phyloP scores from a whole-genome alignment of 2,888 invertebrate species.

The Heliothis peltigera region DNA sequence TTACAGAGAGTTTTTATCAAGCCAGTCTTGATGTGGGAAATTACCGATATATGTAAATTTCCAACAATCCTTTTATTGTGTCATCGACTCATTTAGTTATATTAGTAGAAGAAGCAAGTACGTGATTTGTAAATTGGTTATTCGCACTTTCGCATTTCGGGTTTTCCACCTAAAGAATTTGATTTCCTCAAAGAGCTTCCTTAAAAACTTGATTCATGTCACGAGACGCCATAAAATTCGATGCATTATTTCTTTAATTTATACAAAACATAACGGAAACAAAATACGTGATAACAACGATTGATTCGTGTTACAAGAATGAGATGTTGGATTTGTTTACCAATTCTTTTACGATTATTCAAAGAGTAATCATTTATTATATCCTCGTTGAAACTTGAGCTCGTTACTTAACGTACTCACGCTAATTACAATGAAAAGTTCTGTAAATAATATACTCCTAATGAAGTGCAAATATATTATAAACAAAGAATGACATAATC shows the following conservation, averaged over 20 bases:
- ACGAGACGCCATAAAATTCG: background rate
- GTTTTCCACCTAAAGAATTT: background rate
- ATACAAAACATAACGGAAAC: conserved; percentile 15
- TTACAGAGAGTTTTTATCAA: conserved; percentile 16
- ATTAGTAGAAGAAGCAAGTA: background rate
- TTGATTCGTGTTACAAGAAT: conserved; percentile 20
- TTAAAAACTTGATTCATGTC: background rate
- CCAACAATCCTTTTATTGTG: background rate
- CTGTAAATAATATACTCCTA: conserved; percentile 16
- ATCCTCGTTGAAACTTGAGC: background rate
- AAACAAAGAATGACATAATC: background rate
- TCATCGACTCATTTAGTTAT: background rate
- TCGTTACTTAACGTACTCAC: background rate
- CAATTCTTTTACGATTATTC: background rate
- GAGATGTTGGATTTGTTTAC: background rate
- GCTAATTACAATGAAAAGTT: conserved; percentile 24
- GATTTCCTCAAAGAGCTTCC: conserved; percentile 17
- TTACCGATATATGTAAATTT: conserved; percentile 9
- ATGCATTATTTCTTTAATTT: conserved; percentile 7
- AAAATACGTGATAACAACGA: conserved; percentile 2
- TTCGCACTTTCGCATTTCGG: conserved; percentile 9
- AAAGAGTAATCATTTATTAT: background rate
- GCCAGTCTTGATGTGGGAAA: conserved; percentile 32
- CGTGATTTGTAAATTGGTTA: background rate
- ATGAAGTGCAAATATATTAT: conserved; percentile 1